These are phyloP conservation scores for Myotis lucifugus DNA, from an alignment of 2,113 vertebrate species.

Conservation along the genomic window DNA sequence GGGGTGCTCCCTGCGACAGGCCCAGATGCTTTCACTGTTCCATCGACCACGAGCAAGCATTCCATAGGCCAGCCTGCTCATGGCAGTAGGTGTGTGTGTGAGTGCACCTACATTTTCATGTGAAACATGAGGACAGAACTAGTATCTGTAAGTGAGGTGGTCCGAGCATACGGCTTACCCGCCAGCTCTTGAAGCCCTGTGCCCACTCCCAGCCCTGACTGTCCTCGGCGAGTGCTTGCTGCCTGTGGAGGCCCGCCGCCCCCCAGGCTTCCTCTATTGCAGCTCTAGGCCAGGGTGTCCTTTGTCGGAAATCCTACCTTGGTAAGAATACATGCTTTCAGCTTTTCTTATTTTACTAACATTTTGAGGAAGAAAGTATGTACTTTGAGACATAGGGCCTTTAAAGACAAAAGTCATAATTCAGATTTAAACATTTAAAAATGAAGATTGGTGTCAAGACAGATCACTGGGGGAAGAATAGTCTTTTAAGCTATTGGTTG, in stretches of 20 bases:
- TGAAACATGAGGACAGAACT: background rate
- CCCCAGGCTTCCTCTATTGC: background rate
- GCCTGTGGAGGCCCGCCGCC: background rate
- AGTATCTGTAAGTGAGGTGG: background rate
- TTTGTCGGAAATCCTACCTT: background rate
- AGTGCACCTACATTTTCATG: background rate
- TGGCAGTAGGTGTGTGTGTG: no score
- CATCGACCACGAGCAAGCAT: no score
- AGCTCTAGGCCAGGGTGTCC: background rate
- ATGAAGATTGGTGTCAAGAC: background rate
- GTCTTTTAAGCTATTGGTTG: background rate
- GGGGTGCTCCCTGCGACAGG: background rate
- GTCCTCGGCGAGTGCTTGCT: accelerated
- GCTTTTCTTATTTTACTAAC: background rate
- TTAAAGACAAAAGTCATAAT: constrained; percentile 32
- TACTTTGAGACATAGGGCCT: background rate
- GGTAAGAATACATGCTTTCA: background rate
- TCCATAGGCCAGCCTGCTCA: no score
- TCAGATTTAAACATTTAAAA: background rate
- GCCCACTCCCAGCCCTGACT: accelerated
- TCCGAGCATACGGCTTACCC: background rate
- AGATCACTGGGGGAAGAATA: background rate
- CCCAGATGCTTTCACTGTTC: no score
- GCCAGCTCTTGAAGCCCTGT: background rate
- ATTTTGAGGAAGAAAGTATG: background rate